Evolutionary conservation across 2,113 vertebrate species (phyloP), one percentile per base, ranked within the genome.

Genomic region (Hipposideros armiger): DNA sequence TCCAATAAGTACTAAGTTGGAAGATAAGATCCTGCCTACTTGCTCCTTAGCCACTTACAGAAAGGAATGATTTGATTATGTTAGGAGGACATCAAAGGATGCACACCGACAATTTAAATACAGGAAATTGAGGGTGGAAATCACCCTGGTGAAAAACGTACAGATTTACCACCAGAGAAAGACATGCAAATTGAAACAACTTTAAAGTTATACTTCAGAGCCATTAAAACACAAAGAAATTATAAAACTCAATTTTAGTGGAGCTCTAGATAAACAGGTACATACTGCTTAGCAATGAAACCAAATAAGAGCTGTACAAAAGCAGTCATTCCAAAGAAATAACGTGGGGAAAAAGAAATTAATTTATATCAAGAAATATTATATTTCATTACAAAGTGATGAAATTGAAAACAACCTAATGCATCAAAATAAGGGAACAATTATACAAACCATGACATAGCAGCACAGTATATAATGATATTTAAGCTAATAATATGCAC

Each of bases 201-300:
- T 76, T 95, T 54, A 82, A 93, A 94, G 88, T 92, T 95, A 91
- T 36, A 94, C 78, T 87, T 96, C n/a, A 62, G 67, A 78, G 67
- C 86, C 86, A 97, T 93, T 96, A 97, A 94, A 95, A 93, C 77
- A 94, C 95, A 96, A 87, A 90, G 93, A 96, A 97, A 94, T 95
- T 96, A 94, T 76, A 89, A 96, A 96, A 96, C 40, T 73, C 95
- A 87, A 95, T 91, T 96, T 94, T 94, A 40, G 69, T 74, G 58
- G 60, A 82, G 62, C 62, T 50, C 74, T 70, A 69, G 60, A 91
- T 91, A 96, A 97, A 96, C 93, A 94, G 93, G 93, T 95, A 91
- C 11, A 93, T 22, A 56, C 6, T 24, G 74, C 73, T 69, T 85
- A 58, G 62, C 85, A 82, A 91, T 22, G 78, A 80, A 93, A 82